Base-by-base conservation (phyloP, 2,888 invertebrate species). In the Globia sparganii region DNA sequence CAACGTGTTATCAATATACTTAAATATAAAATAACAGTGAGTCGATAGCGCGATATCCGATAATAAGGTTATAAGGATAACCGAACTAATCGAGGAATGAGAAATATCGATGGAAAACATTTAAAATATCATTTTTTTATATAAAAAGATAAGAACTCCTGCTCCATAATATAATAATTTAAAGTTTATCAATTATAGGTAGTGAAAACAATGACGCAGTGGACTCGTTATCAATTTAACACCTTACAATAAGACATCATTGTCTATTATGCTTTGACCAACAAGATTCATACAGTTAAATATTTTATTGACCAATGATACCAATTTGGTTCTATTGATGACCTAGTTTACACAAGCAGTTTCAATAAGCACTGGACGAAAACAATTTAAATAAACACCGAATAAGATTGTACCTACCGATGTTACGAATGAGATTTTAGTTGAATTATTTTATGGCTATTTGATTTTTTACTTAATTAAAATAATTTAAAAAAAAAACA, bases 291-390 rank as follows among this genome's bases (percentile, higher is more conserved):
- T 68, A 69, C 73, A 80, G 84, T 87, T 83, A 74, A 83, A 81
- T 83, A 86, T 86, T 76, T 77, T 71, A 81, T 77, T 87, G 86
- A 73, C 73, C 87, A 87, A 90, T 87, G 84, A 84, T 86, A 84
- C 73, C 89, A 91, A 91, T 90, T 91, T 88, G 83, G 69, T 86
- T 86, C 87, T 75, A 92, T 91, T 92, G 91, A 77, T 86, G 92
- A 77, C 90, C 91, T 83, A 92, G 87, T 91, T 92, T 86, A 69
- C 64, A 40, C 31, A 70, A 78, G 68, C 43, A 43, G 13, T 43
- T 43, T 72, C 74, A 72, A 65, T 73, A 71, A 70, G 46, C 71
- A 74, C 31, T 71, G 37, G 28, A 34, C 37, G 49, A 75, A 76
- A 74, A 68, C 64, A 25, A 73, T 80, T 79, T 62, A 28, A 71